Conservation (phyloP, 2,888 invertebrate genomes). For the Eueremaeus valkanovi region DNA sequence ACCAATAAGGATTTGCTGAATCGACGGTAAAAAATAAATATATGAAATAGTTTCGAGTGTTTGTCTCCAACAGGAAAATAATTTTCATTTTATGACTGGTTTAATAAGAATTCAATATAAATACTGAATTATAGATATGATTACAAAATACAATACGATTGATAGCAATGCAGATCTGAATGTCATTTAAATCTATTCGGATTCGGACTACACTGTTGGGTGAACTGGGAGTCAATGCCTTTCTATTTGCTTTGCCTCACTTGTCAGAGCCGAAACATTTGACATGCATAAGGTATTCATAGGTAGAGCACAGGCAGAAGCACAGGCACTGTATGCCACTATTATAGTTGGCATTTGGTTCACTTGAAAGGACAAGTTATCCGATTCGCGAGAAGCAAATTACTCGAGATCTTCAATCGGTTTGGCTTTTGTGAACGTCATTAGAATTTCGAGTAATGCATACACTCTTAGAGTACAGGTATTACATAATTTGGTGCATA, state of each 20-base stretch:
- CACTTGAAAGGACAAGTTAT: neutral
- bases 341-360: neutral
- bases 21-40: too few relatives aligned
- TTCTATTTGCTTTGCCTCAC: neutral
- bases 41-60: too few relatives aligned
- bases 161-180: too few relatives aligned
- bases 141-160: too few relatives aligned
- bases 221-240: slow-evolving; percentile 12
- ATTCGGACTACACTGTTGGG: neutral
- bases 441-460: slow-evolving; percentile 6
- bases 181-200: neutral
- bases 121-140: too few relatives aligned
- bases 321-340: too few relatives aligned
- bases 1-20: too few relatives aligned
- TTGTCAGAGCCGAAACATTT: slow-evolving; percentile 23
- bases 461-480: neutral
- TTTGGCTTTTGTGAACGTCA: slow-evolving; percentile 18
- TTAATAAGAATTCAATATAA: too few relatives aligned
- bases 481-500: slow-evolving; percentile 26
- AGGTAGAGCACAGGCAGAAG: slow-evolving; percentile 9
- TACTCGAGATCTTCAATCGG: slow-evolving; percentile 1
- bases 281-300: slow-evolving; percentile 5
- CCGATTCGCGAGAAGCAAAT: neutral
- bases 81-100: too few relatives aligned
- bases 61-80: too few relatives aligned